phyloP scores from a whole-genome alignment of 2,888 invertebrate genomes.

The Abrostola triplasia region DNA sequence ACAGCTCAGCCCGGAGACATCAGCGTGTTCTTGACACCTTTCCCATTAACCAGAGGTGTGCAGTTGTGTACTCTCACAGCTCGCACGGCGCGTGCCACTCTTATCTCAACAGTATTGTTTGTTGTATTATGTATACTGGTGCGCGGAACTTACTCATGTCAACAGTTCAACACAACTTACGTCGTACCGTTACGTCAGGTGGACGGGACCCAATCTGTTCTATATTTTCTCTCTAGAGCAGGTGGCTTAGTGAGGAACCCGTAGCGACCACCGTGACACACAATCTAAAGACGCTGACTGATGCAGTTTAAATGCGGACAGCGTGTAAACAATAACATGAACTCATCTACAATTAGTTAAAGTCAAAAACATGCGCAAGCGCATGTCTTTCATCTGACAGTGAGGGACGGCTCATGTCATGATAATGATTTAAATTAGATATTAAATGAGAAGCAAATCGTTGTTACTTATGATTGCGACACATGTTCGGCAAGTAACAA shows the following conservation, averaged over 20 bases:
- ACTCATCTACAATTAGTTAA: too few relatives aligned
- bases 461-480: background rate
- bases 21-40: slow-evolving; percentile 36
- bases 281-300: too few relatives aligned
- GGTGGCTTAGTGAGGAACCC: too few relatives aligned
- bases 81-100: slow-evolving; percentile 24
- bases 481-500: slow-evolving; percentile 2
- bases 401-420: background rate
- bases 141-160: background rate
- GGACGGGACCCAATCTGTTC: too few relatives aligned
- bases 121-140: slow-evolving; percentile 10
- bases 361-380: too few relatives aligned
- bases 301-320: too few relatives aligned
- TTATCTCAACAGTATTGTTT: slow-evolving; percentile 17
- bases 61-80: background rate
- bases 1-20: slow-evolving; percentile 12
- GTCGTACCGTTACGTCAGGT: background rate
- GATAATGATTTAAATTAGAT: background rate
- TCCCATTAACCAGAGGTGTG: slow-evolving; percentile 9
- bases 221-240: too few relatives aligned
- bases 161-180: background rate
- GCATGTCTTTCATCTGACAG: background rate
- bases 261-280: too few relatives aligned
- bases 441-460: background rate
- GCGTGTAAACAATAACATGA: too few relatives aligned